Conservation (phyloP, 2,113 vertebrate genomes). For the Corythornis vintsioides region DNA sequence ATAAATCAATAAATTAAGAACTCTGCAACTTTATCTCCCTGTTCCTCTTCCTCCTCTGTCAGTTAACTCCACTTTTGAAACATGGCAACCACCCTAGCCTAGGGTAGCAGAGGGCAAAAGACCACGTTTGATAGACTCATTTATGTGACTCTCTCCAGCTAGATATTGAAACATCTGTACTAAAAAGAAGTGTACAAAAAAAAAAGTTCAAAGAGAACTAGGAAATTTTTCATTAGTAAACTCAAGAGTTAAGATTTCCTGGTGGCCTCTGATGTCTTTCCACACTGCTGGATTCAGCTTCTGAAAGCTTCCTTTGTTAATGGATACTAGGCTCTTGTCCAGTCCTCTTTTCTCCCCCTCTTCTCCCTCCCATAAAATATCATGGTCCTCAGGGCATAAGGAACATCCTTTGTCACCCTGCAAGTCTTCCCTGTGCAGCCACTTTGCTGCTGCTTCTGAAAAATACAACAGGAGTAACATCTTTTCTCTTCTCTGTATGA, state of each 20-base stretch:
- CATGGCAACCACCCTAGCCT: background rate
- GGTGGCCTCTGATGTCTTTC: slow-evolving; percentile 54
- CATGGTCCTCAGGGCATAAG: slow-evolving; percentile 50
- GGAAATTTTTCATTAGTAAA: slow-evolving; percentile 39
- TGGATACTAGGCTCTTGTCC: slow-evolving; percentile 67
- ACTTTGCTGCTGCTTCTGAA: background rate
- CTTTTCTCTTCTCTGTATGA: background rate
- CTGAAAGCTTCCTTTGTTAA: slow-evolving; percentile 68
- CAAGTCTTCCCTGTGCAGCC: slow-evolving; percentile 35
- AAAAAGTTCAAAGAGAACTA: background rate
- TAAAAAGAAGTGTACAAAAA: background rate
- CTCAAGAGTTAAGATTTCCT: slow-evolving; percentile 60
- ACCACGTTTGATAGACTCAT: background rate
- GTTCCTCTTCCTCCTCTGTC: background rate
- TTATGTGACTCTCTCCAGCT: background rate
- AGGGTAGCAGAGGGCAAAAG: background rate
- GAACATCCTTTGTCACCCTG: slow-evolving; percentile 60
- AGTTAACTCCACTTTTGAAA: background rate
- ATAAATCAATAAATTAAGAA: background rate
- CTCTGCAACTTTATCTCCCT: background rate
- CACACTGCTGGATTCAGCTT: slow-evolving; percentile 35
- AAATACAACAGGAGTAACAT: slow-evolving; percentile 15
- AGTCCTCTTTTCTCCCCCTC: slow-evolving; percentile 40
- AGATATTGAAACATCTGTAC: background rate
- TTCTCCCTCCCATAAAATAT: slow-evolving; percentile 52